Base-by-base conservation (phyloP, 2,888 invertebrate genomes). In the Nudaria mundana region DNA sequence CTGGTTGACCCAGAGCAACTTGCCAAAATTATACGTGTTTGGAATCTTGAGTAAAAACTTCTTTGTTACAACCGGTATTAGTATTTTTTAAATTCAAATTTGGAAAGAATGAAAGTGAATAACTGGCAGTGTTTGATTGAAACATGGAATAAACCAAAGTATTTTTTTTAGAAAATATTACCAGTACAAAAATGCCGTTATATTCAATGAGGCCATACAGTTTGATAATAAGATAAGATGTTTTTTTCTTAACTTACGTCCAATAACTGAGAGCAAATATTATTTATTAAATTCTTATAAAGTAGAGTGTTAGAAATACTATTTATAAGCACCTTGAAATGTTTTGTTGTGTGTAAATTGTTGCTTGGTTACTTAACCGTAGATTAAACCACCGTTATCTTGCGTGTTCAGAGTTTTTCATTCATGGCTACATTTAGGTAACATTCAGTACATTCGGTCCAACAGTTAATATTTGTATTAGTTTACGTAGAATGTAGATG, bases 371-470 rank as follows among this genome's bases (percentile, higher is more conserved):
- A 35, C 15, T 22, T 44, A 44, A 49, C 39, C 26, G 49, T 53
- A 49, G 29, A 23, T 45, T 33, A 22, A 49, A 12, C 7, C 15
- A 15, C 49, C 49, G 55, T 56, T 55, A 56, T 31, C 4, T 55
- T 32, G 57, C 57, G 54, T 57, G 58, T 30, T 40, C 30, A n/a
- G 12, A 23, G 15, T 33, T 28, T 7, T 26, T 12, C 13, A 8
- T 12, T 13, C 12, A 15, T 14, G 12, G 24, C 11, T 6, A 30
- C 10, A 29, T 16, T 29, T 26, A 14, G 13, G 26, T 14, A 26
- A 14, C 13, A 12, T 13, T 12, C 10, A 12, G 11, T 25, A n/a
- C n/a, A n/a, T n/a, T n/a, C n/a, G n/a, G n/a, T n/a, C n/a, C n/a
- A n/a, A n/a, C n/a, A 5, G 6, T 25, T 25, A 12, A 11, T 25